These are phyloP conservation scores for Latheticus oryzae DNA, from an alignment of 2,888 invertebrate genomes.

Conservation along the genomic window DNA sequence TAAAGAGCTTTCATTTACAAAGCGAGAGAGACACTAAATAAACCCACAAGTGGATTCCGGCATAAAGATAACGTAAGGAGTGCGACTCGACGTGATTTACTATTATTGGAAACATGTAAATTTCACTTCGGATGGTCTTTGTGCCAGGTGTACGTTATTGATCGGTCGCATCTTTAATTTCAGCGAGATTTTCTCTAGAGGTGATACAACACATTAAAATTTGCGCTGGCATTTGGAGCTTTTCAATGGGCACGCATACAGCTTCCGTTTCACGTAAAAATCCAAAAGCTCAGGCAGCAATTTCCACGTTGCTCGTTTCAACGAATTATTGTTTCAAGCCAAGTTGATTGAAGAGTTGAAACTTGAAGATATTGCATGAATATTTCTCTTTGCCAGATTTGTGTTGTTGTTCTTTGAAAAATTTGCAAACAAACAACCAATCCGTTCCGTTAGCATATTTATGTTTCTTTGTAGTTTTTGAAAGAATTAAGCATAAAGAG, in stretches of 20 bases:
- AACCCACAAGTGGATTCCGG: slow-evolving; percentile 47
- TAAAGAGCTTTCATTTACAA: slow-evolving; percentile 40
- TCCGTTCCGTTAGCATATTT: slow-evolving; percentile 14
- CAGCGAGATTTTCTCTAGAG: too few relatives aligned
- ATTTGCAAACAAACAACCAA: slow-evolving; percentile 2
- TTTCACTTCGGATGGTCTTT: slow-evolving; percentile 50
- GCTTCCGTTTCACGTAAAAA: slow-evolving; percentile 29
- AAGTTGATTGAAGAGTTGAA: slow-evolving; percentile 35
- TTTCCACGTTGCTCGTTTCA: slow-evolving; percentile 33
- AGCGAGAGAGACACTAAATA: slow-evolving; percentile 44
- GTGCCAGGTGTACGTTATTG: slow-evolving; percentile 49
- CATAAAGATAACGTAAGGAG: slow-evolving; percentile 53
- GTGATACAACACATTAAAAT: too few relatives aligned
- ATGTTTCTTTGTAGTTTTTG: slow-evolving; percentile 15
- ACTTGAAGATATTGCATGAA: too few relatives aligned
- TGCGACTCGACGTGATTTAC: slow-evolving; percentile 53
- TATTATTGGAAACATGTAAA: slow-evolving; percentile 57
- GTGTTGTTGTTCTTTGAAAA: slow-evolving; percentile 3
- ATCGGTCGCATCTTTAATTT: slow-evolving; percentile 48
- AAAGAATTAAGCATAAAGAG: slow-evolving; percentile 35
- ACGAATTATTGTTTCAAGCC: slow-evolving; percentile 34
- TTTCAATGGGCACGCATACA: slow-evolving; percentile 21
- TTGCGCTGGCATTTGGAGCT: too few relatives aligned
- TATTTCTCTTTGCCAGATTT: too few relatives aligned
- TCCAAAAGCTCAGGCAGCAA: slow-evolving; percentile 24